These are phyloP conservation scores for Pycnonotus jocosus DNA, from an alignment of 2,113 vertebrate species.

Conservation along the genomic window DNA sequence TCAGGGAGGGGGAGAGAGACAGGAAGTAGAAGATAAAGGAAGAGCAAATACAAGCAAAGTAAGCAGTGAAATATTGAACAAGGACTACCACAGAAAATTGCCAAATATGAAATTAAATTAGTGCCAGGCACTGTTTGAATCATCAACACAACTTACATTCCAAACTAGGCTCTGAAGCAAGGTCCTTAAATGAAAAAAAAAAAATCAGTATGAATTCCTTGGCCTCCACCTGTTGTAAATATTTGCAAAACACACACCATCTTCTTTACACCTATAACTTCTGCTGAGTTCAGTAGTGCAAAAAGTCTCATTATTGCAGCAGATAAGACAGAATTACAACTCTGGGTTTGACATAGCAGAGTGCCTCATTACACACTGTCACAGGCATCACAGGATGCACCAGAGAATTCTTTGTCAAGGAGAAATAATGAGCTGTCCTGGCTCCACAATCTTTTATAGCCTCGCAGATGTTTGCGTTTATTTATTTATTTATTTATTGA, in stretches of 20 bases:
- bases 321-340: conserved; percentile 9
- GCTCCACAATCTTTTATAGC: background rate
- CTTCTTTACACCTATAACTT: background rate
- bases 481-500: background rate
- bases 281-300: conserved; percentile 1
- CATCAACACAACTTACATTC: background rate
- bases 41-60: background rate
- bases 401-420: conserved; percentile 24
- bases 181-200: background rate
- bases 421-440: conserved; percentile 61
- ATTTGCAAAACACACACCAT: background rate
- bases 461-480: background rate
- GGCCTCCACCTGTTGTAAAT: background rate
- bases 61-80: background rate
- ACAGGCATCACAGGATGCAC: conserved; percentile 43
- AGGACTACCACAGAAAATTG: background rate
- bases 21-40: background rate
- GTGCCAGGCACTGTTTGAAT: background rate
- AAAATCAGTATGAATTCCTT: background rate
- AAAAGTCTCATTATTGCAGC: conserved; percentile 23
- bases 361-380: conserved; percentile 40
- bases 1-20: background rate
- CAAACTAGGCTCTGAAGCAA: background rate
- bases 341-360: conserved; percentile 25
- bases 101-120: background rate